These are phyloP conservation scores for Druceiella hillmani DNA, from an alignment of 2,888 invertebrate species.

Conservation along the genomic window DNA sequence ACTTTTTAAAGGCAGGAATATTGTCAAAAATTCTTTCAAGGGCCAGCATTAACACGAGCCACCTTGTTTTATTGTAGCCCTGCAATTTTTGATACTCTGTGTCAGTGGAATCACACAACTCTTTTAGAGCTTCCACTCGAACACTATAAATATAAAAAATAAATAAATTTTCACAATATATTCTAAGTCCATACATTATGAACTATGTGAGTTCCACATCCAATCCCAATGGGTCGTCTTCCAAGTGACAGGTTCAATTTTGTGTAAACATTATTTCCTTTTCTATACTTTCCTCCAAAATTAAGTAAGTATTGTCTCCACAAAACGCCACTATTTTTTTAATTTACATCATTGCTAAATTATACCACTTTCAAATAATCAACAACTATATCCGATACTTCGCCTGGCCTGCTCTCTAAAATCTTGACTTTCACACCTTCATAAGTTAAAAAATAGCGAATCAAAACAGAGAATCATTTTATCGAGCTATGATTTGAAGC, in stretches of 20 bases:
- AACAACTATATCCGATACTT: conserved; percentile 16
- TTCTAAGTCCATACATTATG: conserved; percentile 27
- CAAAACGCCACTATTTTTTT: conserved; percentile 19
- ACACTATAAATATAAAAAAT: conserved; percentile 16
- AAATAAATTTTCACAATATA: conserved; percentile 18
- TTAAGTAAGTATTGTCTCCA: conserved; percentile 16
- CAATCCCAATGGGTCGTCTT: conserved; percentile 24
- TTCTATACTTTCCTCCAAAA: conserved; percentile 11
- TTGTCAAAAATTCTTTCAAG: conserved; percentile 21
- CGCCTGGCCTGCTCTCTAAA: conserved; percentile 19
- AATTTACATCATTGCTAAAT: conserved; percentile 16
- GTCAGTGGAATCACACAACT: conserved; percentile 26
- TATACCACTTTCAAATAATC: conserved; percentile 15
- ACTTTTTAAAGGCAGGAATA: conserved; percentile 20
- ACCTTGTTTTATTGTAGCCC: conserved; percentile 23
- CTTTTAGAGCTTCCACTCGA: conserved; percentile 24
- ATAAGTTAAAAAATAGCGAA: too few relatives aligned
- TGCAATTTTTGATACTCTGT: conserved; percentile 18
- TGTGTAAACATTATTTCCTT: conserved; percentile 22
- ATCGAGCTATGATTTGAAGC: too few relatives aligned
- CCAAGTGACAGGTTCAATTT: conserved; percentile 22
- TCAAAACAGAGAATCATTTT: conserved; percentile 13
- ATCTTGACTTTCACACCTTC: conserved; percentile 15
- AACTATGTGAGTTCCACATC: conserved; percentile 27
- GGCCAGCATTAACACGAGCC: conserved; percentile 24